A percentile compares a stretch with the other conserved stretches of the same genome.
phyloP scores from a whole-genome alignment of 2,797 vertebrate species.

The Alectoris magna region DNA sequence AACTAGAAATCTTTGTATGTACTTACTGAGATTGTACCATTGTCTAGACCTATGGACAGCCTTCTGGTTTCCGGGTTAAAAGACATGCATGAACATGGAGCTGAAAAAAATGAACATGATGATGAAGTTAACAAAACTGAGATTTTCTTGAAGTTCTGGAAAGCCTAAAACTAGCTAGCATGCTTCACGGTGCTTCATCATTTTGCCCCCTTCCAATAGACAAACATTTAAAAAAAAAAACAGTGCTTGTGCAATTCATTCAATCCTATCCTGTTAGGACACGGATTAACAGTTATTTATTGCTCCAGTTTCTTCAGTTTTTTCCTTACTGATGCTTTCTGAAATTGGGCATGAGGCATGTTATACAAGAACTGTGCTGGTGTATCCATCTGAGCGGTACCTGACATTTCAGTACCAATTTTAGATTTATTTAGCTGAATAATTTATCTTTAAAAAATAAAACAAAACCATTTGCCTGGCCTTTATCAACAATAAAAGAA shows the following conservation, averaged over 20 bases:
- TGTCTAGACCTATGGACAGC: conserved; percentile 95
- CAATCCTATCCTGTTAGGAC: conserved; percentile 22
- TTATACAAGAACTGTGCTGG: background rate
- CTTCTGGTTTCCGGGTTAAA: conserved; percentile 98
- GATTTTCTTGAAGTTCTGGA: conserved; percentile 53
- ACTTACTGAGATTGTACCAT: conserved; percentile 95
- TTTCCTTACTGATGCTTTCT: conserved; percentile 15
- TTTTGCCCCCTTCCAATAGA: background rate
- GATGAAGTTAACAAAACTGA: conserved; percentile 80
- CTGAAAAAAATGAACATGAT: conserved; percentile 87
- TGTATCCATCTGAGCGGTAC: background rate
- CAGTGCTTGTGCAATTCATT: conserved; percentile 27
- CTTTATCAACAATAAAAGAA: background rate
- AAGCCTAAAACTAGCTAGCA: conserved; percentile 51
- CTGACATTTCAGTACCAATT: background rate
- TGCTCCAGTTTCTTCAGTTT: conserved; percentile 1
- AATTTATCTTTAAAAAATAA: background rate
- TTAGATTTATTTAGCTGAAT: background rate
- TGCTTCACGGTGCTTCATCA: background rate
- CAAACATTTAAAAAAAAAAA: background rate
- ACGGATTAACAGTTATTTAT: conserved; percentile 21
- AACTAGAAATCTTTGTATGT: conserved; percentile 78
- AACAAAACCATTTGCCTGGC: background rate
- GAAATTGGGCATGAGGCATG: conserved; percentile 3
- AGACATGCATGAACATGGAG: conserved; percentile 95